Base-by-base conservation (phyloP, 2,113 vertebrate species). In the Fregata magnificens region DNA sequence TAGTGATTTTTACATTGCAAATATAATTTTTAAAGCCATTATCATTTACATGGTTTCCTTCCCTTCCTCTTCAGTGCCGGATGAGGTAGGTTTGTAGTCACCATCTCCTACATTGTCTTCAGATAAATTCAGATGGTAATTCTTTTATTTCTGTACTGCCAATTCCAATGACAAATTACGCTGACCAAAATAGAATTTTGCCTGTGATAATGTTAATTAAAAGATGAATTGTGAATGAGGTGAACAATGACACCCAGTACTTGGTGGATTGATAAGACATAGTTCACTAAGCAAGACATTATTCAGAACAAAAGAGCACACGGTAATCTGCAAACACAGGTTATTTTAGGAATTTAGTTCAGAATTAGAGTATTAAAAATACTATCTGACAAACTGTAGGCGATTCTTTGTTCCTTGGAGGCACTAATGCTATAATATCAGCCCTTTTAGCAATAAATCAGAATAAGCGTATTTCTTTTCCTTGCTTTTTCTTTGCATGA, bases 171-270 rank as follows among this genome's bases (percentile, higher is more conserved):
- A 97, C 58, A 96, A 89, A 97, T 96, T 91, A 92, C 45, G 77
- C 94, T 97, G 93, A 95, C 94, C 94, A 91, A 93, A 95, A 96
- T 97, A 97, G 96, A 96, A 94, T 94, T 95, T 95, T 95, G 71
- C 86, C 94, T 82, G 83, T 93, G 95, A 97, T 97, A 95, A 94
- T 93, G 83, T 97, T 96, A 97, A 97, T 97, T 97, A 97, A 97
- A 96, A 95, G 93, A 97, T 97, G 91, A 97, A 97, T 96, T 97
- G 91, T 97, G 94, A 96, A 97, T 97, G 96, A 97, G 93, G 94
- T 95, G 95, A 97, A 96, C 91, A 89, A 94, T 95, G 95, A 95
- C 94, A 95, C 93, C 44, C 91, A 40, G 93, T 87, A 89, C 83
- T 94, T 79, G 40, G 83, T 95, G 62, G 77, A 97, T 95, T 95